Evolutionary conservation across 2,797 vertebrate genomes (phyloP).

Genomic region (Cyprinodon diabolis): DNA sequence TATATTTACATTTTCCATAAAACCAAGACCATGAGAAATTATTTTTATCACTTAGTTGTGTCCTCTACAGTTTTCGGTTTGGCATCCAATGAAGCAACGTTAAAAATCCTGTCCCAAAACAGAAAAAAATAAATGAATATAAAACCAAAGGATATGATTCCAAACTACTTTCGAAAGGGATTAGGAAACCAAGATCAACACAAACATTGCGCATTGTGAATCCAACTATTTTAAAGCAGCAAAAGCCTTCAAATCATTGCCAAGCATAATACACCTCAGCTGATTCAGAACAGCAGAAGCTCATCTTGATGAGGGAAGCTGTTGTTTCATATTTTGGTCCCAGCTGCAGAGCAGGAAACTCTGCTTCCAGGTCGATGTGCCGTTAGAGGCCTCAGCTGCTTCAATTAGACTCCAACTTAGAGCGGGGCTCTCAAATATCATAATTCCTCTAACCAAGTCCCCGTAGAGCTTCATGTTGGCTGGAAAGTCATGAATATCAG

Average conservation of each 20-base stretch:
- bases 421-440: background rate
- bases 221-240: conserved; percentile 1
- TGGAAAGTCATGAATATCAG: background rate
- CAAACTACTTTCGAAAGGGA: conserved; percentile 10
- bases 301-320: background rate
- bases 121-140: background rate
- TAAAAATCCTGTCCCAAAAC: background rate
- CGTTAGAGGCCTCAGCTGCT: background rate
- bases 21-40: conserved; percentile 8
- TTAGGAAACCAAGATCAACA: conserved; percentile 5
- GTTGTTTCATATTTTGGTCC: background rate
- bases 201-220: background rate
- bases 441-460: background rate
- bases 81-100: conserved; percentile 8
- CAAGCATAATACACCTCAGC: background rate
- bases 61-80: conserved; percentile 13
- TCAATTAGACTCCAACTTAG: conserved; percentile 15
- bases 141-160: conserved; percentile 1
- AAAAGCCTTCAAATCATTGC: conserved; percentile 1
- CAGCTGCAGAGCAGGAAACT: background rate
- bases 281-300: conserved; percentile 2
- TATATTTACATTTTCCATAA: background rate
- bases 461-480: background rate
- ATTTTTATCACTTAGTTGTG: background rate
- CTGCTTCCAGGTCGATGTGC: background rate